Base-by-base conservation (phyloP, 2,888 invertebrate genomes). In the Molorchus minor region DNA sequence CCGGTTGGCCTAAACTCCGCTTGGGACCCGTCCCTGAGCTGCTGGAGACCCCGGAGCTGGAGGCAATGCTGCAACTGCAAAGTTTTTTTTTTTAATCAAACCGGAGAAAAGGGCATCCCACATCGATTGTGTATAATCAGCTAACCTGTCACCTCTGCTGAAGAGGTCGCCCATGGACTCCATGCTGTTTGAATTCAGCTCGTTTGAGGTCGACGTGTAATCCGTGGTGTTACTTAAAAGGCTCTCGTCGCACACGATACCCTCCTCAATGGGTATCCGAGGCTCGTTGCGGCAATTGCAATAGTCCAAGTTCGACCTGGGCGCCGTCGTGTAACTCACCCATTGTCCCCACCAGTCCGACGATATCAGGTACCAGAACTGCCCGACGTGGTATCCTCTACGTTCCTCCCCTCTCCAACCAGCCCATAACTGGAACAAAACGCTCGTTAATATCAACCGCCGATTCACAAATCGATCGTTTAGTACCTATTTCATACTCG, bases 301-400 rank as follows among this genome's bases (percentile, higher is more conserved):
- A 4, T 80, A 78, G 69, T 81, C 71, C 71, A 71, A 67, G 75
- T 75, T 72, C 60, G 72, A 71, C 63, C 77, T 67, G 10, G 77
- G 72, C 0, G 77, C 73, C 1, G 77, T 83, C n/a, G 90, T 87
- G 81, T 93, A 89, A 35, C 86, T 85, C 53, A 84, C 81, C 96
- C 95, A 96, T 10, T 82, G 82, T 61, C 86, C 86, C 94, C 94
- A 96, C 96, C 96, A 96, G 69, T 91, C 90, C 41, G 89, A 87
- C 1, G 89, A 86, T 59, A 95, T 86, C 63, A 96, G 85, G 84
- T 94, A 95, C 94, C 94, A 95, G 81, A 93, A 91, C 81, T 94
- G 93, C 0, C 93, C 94, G 53, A 91, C 87, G 41, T 87, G 82
- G 75, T 90, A 88, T 0, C 93, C 92, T 41, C 92, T 85, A 43